These are phyloP conservation scores for Adrianichthys oophorus DNA, from an alignment of 2,797 vertebrate species.

Conservation along the genomic window DNA sequence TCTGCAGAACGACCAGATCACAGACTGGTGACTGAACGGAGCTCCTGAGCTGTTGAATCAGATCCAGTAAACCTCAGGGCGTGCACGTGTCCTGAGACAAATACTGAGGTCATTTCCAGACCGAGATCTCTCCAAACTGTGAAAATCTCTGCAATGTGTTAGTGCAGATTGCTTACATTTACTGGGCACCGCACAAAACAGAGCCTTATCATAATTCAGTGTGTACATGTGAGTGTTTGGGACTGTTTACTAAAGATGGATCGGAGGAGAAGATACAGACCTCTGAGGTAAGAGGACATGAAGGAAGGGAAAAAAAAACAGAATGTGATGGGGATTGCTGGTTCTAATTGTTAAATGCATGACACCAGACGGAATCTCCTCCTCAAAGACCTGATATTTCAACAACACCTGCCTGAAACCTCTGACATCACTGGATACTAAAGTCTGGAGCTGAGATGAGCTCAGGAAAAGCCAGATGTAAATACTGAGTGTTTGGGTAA, in stretches of 20 bases:
- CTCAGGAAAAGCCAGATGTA: neutral
- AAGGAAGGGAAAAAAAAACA: conserved; percentile 14
- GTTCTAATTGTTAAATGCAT: neutral
- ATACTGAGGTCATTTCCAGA: conserved; percentile 44
- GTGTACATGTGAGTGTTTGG: conserved; percentile 39
- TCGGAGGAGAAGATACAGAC: conserved; percentile 19
- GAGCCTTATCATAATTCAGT: conserved; percentile 41
- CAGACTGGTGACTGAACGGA: conserved; percentile 49
- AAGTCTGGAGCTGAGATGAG: conserved; percentile 12
- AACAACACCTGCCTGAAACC: conserved; percentile 35
- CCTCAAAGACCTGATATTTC: conserved; percentile 28
- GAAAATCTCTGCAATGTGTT: conserved; percentile 39
- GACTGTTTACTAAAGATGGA: conserved; percentile 43
- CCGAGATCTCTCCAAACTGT: conserved; percentile 42
- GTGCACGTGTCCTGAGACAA: conserved; percentile 40
- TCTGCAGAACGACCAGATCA: conserved; percentile 14
- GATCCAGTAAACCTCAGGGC: conserved; percentile 34
- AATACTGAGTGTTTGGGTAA: conserved; percentile 44
- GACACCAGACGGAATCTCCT: conserved; percentile 13
- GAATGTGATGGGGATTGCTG: conserved; percentile 2
- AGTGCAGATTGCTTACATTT: conserved; percentile 40
- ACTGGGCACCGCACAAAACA: conserved; percentile 26
- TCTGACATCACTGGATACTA: conserved; percentile 48
- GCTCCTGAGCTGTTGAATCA: conserved; percentile 24
- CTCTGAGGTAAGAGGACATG: neutral